Base-by-base conservation (phyloP, 2,888 invertebrate species). In the Epinotia bilunana region DNA sequence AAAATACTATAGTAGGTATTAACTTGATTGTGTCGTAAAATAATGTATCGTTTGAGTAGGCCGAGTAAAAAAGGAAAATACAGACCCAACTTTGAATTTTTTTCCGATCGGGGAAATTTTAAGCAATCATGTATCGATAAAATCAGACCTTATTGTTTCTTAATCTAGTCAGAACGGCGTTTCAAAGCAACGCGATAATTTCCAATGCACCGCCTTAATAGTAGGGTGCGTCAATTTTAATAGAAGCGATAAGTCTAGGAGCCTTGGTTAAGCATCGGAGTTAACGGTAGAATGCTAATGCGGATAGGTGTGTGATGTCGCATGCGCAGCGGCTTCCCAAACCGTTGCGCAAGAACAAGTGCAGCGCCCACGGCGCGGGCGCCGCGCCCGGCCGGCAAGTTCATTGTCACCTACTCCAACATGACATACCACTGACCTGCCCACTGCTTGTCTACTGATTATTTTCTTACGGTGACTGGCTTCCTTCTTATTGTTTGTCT, bases 251-350 rank as follows among this genome's bases (percentile, higher is more conserved):
- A 83, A 85, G 84, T 87, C 86, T 86, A 83, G 84, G 82, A 86
- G 87, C 77, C 87, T 88, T 89, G 87, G 85, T 83, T 53, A 79
- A 83, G 87, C 82, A 83, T 83, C 83, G 77, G 84, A 90, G 90
- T 83, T 93, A 93, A 92, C 93, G 93, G 92, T 91, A 90, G 92
- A 92, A 91, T 91, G 90, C 89, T 93, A 93, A 92, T 91, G 89
- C 84, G 85, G 79, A 79, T 86, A 83, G 84, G 83, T 81, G 83
- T 84, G 84, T 86, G 58, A 46, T 88, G 90, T 88, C 88, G 84
- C 86, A 85, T 85, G 84, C 80, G 82, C 83, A 79, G 81, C 73
- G 79, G 86, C 87, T 87, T 89, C 89, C 89, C 88, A 86, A 86
- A 86, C 84, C 81, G 86, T 92, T 93, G 91, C 89, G 90, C 88